A percentile compares a stretch with the other conserved stretches of the same genome.
These are phyloP conservation scores for Zosterops japonicus DNA, from an alignment of 2,113 vertebrate genomes.

Conservation along the genomic window DNA sequence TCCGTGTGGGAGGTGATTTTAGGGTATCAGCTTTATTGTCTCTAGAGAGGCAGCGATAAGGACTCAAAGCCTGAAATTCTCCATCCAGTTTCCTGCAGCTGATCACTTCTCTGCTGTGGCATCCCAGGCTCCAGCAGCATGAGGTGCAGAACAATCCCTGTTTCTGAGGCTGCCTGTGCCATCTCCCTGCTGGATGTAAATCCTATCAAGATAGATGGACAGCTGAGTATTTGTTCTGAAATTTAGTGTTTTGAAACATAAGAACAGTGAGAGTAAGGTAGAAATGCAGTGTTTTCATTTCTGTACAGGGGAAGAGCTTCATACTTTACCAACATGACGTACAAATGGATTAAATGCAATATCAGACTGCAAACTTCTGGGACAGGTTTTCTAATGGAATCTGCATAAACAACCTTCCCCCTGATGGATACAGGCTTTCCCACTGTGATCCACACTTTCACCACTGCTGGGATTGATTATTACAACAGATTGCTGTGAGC, in stretches of 20 bases:
- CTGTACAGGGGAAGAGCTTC: neutral
- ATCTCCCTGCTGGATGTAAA: neutral
- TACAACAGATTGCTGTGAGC: neutral
- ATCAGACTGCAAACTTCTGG: neutral
- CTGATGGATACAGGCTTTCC: neutral
- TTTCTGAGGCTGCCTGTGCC: neutral
- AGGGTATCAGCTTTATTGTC: neutral
- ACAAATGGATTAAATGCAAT: neutral
- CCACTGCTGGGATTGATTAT: neutral
- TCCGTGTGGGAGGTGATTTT: neutral
- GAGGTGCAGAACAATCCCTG: neutral
- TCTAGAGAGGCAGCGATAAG: neutral
- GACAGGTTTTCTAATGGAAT: neutral
- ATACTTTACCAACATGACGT: neutral
- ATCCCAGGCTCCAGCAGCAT: neutral
- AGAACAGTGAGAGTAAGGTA: neutral
- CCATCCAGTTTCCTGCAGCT: neutral
- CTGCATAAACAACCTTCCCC: neutral
- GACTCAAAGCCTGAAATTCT: neutral
- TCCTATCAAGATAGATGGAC: neutral
- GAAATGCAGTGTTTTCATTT: neutral
- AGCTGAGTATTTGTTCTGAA: neutral
- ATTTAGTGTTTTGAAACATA: neutral
- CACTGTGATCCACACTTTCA: neutral
- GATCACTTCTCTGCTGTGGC: neutral